Percentiles rank a stretch among this genome's conserved stretches.
phyloP scores from a whole-genome alignment of 1,140 invertebrate genomes.

The Anastrepha obliqua region DNA sequence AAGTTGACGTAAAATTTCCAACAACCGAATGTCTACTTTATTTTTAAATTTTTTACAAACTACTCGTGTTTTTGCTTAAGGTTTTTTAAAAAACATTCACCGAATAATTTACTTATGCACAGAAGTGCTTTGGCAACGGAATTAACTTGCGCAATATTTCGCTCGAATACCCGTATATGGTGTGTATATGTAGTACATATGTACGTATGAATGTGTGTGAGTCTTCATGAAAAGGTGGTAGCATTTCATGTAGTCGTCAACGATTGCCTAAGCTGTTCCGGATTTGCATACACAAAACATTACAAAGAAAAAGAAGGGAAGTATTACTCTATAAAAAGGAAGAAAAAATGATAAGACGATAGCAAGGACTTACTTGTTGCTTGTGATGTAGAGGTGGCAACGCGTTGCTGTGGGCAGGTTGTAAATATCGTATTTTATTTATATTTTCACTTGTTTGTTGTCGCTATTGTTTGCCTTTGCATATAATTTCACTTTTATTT shows the following conservation, averaged over 20 bases:
- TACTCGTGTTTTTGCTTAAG: not conserved
- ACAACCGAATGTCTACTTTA: not conserved
- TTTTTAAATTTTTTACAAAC: not conserved
- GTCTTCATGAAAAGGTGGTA: not conserved
- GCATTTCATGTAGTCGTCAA: conserved; percentile 23
- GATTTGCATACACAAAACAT: conserved; percentile 37
- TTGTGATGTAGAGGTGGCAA: not conserved
- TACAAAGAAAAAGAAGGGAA: not conserved
- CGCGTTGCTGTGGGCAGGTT: not conserved
- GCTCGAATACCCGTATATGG: too few species aligned
- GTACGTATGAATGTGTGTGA: not conserved
- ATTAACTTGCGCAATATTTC: too few species aligned
- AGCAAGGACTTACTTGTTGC: conserved; percentile 7
- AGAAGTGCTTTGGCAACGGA: too few species aligned
- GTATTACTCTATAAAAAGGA: too few species aligned
- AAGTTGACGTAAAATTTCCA: not conserved
- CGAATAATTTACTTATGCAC: not conserved
- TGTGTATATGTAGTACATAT: not conserved
- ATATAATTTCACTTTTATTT: conserved; percentile 36
- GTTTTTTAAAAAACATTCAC: not conserved
- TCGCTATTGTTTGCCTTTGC: not conserved
- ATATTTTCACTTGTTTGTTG: conserved; percentile 6
- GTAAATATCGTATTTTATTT: not conserved
- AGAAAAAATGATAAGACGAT: not conserved
- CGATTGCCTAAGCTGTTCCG: conserved; percentile 29